Evolutionary conservation across 2,113 vertebrate genomes (phyloP), one percentile per base, ranked within the genome.

Genomic region (Anhinga anhinga): DNA sequence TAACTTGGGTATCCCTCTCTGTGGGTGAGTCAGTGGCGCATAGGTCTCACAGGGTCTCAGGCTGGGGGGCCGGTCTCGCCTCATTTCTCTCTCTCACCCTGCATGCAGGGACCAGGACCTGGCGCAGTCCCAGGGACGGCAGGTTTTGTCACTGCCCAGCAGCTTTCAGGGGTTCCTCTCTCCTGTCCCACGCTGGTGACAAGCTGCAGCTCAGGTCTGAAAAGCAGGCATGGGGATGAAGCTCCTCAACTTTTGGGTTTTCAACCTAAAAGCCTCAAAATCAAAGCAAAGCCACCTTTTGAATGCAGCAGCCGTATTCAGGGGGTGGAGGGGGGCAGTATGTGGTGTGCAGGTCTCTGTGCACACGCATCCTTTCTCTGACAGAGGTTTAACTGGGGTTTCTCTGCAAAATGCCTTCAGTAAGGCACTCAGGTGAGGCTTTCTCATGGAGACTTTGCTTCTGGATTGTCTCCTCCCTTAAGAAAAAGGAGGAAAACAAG

Each of bases 401-500:
- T 47, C 58, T 61, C 84, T 82, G 65, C 58, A 76, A 12, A 66
- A 50, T 2, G 3, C 59, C 63, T 47, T 19, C 44, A 55, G 52
- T 6, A 20, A 32, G 10, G 20, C 0, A 0, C 2, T 18, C 52
- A 17, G 42, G 27, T 30, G 29, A 61, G 50, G 5, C 5, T 26
- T 30, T 17, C 29, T 7, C 11, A 4, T 1, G 6, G 55, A 40
- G 7, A 36, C 15, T 6, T 7, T 1, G 2, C 21, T 8, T 18
- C 45, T 22, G 50, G 29, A 9, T 47, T 55, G 23, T 7, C 2
- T 25, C 25, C 9, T 52, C 56, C 50, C 59, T 63, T 29, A 90
- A 69, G 76, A 36, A 30, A 56, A 62, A 55, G n/a, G 7, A 50
- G 11, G 11, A 34, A 47, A 26, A 16, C 2, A 34, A 42, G 45